Conservation (phyloP, 92 coral and sea anemone species). For the Siderastrea radians region DNA sequence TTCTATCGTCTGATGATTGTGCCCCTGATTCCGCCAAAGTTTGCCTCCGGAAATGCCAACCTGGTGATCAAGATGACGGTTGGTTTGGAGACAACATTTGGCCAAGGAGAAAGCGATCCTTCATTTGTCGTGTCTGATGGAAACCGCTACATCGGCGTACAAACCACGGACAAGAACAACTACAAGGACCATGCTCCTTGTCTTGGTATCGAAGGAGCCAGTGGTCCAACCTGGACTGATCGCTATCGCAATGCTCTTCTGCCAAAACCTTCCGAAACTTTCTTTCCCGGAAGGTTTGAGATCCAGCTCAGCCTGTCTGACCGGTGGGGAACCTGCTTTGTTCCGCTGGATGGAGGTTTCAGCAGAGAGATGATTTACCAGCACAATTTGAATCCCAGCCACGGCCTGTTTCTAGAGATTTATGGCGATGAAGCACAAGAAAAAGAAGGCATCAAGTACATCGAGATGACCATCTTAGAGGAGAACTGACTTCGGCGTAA, state of each 20-base stretch:
- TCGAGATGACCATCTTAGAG: slow-evolving; percentile 26
- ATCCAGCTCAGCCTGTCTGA: slow-evolving; percentile 44
- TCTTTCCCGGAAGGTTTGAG: slow-evolving; percentile 34
- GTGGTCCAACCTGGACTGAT: background rate
- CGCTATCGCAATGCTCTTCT: background rate
- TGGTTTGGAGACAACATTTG: too few species aligned
- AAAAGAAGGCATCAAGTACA: slow-evolving; percentile 37
- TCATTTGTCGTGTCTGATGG: background rate
- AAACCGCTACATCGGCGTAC: background rate
- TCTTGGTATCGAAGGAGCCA: background rate
- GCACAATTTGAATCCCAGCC: slow-evolving; percentile 20
- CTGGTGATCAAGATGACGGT: background rate
- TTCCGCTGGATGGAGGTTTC: slow-evolving; percentile 31
- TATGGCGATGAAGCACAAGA: slow-evolving; percentile 28
- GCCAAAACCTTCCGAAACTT: slow-evolving; percentile 17
- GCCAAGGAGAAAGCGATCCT: too few species aligned
- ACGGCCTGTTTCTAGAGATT: slow-evolving; percentile 26
- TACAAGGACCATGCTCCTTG: background rate
- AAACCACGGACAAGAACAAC: background rate
- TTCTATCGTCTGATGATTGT: background rate
- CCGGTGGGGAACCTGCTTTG: slow-evolving; percentile 40
- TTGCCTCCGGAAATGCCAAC: background rate
- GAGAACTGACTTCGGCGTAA: background rate
- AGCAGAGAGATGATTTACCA: slow-evolving; percentile 31
- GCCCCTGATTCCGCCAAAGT: background rate